Conservation (phyloP, 2,113 vertebrate species). For the Psammodynastes pulverulentus region DNA sequence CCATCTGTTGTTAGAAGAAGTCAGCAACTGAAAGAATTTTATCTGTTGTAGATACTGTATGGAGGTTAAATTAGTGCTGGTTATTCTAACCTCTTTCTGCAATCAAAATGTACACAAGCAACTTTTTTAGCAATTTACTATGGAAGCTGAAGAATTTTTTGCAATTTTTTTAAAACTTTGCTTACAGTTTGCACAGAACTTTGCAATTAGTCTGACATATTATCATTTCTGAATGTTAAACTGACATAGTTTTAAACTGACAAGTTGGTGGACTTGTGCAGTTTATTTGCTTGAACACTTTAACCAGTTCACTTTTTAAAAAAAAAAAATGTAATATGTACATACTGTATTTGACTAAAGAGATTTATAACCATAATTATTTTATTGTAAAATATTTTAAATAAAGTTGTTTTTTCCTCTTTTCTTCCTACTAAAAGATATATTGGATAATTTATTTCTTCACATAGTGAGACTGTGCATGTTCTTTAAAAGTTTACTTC, state of each 20-base stretch:
- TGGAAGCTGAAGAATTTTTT: constrained; percentile 67
- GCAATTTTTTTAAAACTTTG: constrained; percentile 61
- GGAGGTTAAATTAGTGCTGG: constrained; percentile 70
- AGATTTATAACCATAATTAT: constrained; percentile 88
- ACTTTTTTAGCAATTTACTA: constrained; percentile 63
- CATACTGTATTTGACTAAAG: constrained; percentile 81
- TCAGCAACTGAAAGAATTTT: constrained; percentile 53
- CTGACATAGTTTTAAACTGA: constrained; percentile 70
- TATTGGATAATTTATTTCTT: constrained; percentile 67
- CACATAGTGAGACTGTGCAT: constrained; percentile 33
- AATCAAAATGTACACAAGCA: constrained; percentile 66
- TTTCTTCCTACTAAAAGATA: constrained; percentile 67
- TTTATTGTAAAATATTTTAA: constrained; percentile 90
- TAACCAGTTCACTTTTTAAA: constrained; percentile 70
- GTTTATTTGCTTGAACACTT: constrained; percentile 70
- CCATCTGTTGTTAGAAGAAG: constrained; percentile 54
- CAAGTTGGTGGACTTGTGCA: constrained; percentile 67
- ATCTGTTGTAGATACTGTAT: constrained; percentile 54
- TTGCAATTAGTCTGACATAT: constrained; percentile 71
- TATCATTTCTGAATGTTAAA: constrained; percentile 70
- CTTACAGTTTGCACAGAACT: constrained; percentile 73
- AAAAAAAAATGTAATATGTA: constrained; percentile 80
- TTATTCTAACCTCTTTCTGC: constrained; percentile 75
- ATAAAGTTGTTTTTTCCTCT: constrained; percentile 67
- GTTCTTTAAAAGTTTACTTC: not conserved